Conservation (phyloP, 1,140 invertebrate genomes). For the Cydia splendana region DNA sequence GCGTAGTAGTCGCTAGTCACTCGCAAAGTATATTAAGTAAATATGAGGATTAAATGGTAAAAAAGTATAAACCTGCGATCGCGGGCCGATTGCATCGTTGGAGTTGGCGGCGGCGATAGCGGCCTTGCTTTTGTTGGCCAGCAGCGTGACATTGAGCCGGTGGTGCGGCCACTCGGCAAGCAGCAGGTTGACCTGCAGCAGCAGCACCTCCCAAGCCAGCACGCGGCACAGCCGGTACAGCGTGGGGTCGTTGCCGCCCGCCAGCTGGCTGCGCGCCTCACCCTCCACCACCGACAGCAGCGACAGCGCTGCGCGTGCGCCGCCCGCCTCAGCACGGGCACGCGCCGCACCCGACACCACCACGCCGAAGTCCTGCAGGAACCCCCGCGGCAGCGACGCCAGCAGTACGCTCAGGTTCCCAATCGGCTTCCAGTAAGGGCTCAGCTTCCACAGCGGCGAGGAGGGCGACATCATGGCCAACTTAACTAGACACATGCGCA, state of each 20-base stretch:
- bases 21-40: neutral
- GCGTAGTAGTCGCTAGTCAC: too few species aligned
- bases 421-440: constrained; percentile 88
- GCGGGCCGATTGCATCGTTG: constrained; percentile 77
- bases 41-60: neutral
- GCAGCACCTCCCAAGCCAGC: constrained; percentile 89
- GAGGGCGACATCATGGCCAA: constrained; percentile 82
- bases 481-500: constrained; percentile 85
- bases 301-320: constrained; percentile 86
- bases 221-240: constrained; percentile 86
- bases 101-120: constrained; percentile 77
- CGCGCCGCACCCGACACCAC: constrained; percentile 92
- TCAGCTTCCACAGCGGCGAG: constrained; percentile 85
- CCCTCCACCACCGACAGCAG: constrained; percentile 85
- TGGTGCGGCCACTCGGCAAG: constrained; percentile 75
- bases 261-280: constrained; percentile 82
- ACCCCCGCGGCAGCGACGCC: constrained; percentile 83
- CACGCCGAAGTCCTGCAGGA: constrained; percentile 86
- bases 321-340: constrained; percentile 84
- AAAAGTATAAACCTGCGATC: constrained; percentile 63
- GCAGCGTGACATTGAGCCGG: constrained; percentile 62
- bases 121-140: constrained; percentile 77
- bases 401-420: constrained; percentile 87
- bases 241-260: constrained; percentile 62
- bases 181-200: constrained; percentile 86